These are phyloP conservation scores for Branchipolynoe longqiensis DNA, from an alignment of 2,888 invertebrate species.

Conservation along the genomic window DNA sequence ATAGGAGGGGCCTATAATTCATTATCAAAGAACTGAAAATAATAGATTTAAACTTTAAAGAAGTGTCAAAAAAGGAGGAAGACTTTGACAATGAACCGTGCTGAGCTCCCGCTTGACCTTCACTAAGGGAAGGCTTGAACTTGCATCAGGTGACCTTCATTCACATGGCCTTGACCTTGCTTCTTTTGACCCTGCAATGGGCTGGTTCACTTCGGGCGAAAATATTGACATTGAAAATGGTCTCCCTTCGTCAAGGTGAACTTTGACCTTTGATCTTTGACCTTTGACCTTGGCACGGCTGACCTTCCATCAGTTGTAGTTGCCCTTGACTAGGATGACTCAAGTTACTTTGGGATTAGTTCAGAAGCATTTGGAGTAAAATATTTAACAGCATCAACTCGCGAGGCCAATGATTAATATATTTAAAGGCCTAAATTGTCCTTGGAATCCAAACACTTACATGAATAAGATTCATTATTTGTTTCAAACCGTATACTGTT, in stretches of 20 bases:
- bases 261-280: not conserved
- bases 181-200: not conserved
- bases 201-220: no score
- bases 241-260: no score
- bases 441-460: no score
- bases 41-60: no score
- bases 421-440: no score
- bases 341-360: not conserved
- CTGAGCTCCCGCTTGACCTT: not conserved
- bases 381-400: no score
- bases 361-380: not conserved
- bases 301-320: not conserved
- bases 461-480: no score
- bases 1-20: no score
- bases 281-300: not conserved
- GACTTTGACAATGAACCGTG: not conserved
- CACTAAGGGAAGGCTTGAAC: not conserved
- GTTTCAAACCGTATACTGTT: no score
- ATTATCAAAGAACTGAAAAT: not conserved
- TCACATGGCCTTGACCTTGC: not conserved
- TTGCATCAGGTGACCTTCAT: not conserved
- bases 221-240: no score
- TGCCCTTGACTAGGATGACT: slow-evolving; percentile 20
- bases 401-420: no score
- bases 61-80: no score